Base-by-base conservation (phyloP, 64 coral and sea anemone species). In the Porites australiensis region DNA sequence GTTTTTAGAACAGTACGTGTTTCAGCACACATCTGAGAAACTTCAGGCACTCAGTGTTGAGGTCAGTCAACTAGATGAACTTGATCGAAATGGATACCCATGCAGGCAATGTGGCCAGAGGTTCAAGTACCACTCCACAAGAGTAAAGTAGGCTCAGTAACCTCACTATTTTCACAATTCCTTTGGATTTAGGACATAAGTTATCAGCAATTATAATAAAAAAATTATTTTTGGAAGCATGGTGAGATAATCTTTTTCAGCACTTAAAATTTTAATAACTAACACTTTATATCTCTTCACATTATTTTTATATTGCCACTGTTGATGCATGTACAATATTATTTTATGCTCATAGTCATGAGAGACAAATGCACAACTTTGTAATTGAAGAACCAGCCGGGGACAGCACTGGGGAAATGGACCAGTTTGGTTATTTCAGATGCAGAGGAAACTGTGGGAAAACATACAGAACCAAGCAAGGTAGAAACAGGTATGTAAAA, bases 381-480 rank as follows among this genome's bases (percentile, higher is more conserved):
- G 50, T 86, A 37, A 44, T 50, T 19, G 19, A 86, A 45, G 67
- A 9, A 78, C n/a, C 60, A 51, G 4, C 64, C 51, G 13, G 4
- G 51, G 79, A 62, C 55, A 64, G 19, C 51, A 14, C 2, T 89
- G 72, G n/a, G 70, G 82, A 89, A 61, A 77, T 57, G 57, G 73
- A 77, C 57, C 7, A 89, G 64, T 65, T 77, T 89, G 87, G 87
- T 14, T 77, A 88, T 37, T 88, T 62, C 52, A 77, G 8, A 48
- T 88, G 86, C 44, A 60, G 87, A 44, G 15, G 43, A 10, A 58
- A 61, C 22, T 77, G 87, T 77, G 87, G 87, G 19, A 89, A 89
- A 77, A 89, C 87, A 61, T 89, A 89, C 87, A 89, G 77, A 43
- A 77, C 87, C 27, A 89, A 89, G 49, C 87, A 89, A 48, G 73